Evolutionary conservation across 2,113 vertebrate genomes (phyloP).

Genomic region (Sturnus vulgaris): DNA sequence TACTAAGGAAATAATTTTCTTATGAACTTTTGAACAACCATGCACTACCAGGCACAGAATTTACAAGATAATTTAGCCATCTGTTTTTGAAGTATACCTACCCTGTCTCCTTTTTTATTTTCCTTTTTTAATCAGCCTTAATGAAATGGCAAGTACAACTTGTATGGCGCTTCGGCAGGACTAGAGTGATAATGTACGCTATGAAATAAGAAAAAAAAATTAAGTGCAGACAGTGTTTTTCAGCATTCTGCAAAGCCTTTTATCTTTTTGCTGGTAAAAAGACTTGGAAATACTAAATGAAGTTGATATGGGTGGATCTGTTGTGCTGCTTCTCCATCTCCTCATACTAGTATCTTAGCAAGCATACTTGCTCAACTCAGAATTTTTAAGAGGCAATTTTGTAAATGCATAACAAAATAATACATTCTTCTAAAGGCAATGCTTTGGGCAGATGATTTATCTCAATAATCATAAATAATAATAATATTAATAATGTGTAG

Average conservation of each 20-base stretch:
- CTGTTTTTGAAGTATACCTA: not conserved
- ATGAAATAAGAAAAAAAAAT: not conserved
- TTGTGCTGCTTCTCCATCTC: not conserved
- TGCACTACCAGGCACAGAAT: not conserved
- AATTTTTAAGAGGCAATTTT: not conserved
- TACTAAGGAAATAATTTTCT: not conserved
- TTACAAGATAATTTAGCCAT: not conserved
- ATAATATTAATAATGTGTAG: not conserved
- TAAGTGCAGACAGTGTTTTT: not conserved
- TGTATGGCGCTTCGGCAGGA: not conserved
- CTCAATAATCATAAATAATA: not conserved
- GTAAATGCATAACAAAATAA: not conserved
- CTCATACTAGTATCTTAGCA: not conserved
- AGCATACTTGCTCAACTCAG: not conserved
- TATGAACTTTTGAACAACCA: not conserved
- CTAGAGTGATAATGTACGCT: not conserved
- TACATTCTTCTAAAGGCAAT: not conserved
- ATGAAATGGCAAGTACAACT: not conserved
- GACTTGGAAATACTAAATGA: not conserved
- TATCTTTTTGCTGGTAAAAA: not conserved
- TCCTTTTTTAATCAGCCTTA: not conserved
- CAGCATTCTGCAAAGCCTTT: not conserved
- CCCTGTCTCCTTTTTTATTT: not conserved
- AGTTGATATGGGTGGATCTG: not conserved
- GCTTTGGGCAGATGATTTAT: not conserved